Conservation (phyloP, 2,113 vertebrate species). For the Fregetta grallaria region DNA sequence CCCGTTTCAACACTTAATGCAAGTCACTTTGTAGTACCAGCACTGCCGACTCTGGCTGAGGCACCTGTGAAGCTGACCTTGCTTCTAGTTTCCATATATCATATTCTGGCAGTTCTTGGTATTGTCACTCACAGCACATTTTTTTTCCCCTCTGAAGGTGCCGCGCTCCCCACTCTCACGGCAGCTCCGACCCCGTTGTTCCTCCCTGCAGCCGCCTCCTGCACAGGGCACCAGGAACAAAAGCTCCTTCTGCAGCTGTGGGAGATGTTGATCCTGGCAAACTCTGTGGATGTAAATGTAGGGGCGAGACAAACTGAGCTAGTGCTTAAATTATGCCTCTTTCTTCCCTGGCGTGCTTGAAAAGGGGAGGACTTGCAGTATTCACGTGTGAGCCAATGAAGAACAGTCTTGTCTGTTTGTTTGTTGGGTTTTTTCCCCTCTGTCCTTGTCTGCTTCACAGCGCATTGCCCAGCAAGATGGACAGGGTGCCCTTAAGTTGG, state of each 20-base stretch:
- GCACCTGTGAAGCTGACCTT: neutral
- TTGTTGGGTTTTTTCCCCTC: neutral
- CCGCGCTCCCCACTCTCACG: neutral
- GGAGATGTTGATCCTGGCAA: neutral
- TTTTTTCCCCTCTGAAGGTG: neutral
- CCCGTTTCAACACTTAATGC: no score
- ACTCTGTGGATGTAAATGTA: neutral
- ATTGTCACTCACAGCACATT: rapidly evolving
- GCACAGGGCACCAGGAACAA: neutral
- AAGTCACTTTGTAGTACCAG: neutral
- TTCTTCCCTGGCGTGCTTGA: neutral
- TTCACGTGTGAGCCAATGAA: neutral
- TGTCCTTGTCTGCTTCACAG: neutral
- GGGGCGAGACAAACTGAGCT: neutral
- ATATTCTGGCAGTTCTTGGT: rapidly evolving
- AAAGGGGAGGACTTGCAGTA: neutral
- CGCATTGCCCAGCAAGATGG: rapidly evolving
- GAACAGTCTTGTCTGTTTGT: neutral
- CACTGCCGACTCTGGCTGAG: neutral
- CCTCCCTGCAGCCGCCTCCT: neutral
- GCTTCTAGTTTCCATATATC: neutral
- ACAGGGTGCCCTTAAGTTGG: rapidly evolving
- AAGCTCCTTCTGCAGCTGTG: neutral
- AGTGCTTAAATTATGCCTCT: neutral
- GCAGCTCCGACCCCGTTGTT: neutral